Conservation (phyloP, 35 echinoderm and acorn worm genomes). For the Heliocidaris erythrogramma region DNA sequence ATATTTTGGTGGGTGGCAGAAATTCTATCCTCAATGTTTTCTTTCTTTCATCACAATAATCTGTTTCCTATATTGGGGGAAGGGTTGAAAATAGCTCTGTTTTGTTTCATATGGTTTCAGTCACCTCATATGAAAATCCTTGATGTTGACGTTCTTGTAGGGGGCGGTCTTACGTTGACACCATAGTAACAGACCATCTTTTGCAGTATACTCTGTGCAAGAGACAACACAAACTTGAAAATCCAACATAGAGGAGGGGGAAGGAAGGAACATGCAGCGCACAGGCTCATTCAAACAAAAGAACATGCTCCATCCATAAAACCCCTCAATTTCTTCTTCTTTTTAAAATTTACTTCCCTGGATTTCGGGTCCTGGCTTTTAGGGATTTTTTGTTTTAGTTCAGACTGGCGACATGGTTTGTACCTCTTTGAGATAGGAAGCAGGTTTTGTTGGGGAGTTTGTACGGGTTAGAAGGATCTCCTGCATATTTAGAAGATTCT, state of each 20-base stretch:
- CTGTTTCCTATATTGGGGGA: neutral
- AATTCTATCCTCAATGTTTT: neutral
- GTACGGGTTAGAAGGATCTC: too few species aligned
- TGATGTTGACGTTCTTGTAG: conserved; percentile 82
- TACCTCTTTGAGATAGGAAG: neutral
- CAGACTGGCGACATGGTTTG: neutral
- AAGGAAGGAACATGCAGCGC: conserved; percentile 42
- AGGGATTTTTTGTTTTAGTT: too few species aligned
- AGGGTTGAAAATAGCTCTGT: neutral
- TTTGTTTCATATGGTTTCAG: neutral
- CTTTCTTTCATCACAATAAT: neutral
- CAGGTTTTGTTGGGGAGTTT: too few species aligned
- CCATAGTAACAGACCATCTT: conserved; percentile 86
- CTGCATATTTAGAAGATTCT: too few species aligned
- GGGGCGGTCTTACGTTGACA: conserved; percentile 92
- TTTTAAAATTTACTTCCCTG: too few species aligned
- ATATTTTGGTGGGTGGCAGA: too few species aligned
- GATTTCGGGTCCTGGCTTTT: too few species aligned
- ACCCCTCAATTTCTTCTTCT: too few species aligned
- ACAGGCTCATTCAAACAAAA: conserved; percentile 26
- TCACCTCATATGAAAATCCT: conserved; percentile 91
- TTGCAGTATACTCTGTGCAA: conserved; percentile 69
- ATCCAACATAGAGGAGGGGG: conserved; percentile 43
- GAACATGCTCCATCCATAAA: neutral
- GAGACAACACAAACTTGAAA: conserved; percentile 65